A percentile compares a stretch with the other conserved stretches of the same genome.
Evolutionary conservation across 2,888 invertebrate genomes (phyloP).

Genomic region (Mimumesa dahlbomi): DNA sequence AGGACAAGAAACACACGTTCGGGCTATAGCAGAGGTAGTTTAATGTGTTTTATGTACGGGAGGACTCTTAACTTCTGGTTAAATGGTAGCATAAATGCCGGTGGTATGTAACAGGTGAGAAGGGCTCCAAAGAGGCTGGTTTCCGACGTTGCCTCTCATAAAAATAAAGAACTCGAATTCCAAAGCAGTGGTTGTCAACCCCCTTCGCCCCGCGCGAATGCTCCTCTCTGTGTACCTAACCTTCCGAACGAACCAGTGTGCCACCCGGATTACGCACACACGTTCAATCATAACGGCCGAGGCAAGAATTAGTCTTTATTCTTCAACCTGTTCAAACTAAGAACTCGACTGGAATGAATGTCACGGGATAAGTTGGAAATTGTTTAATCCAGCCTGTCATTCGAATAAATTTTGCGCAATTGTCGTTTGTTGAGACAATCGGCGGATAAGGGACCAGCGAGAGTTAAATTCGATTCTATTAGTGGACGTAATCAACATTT

Average conservation of each 20-base stretch:
- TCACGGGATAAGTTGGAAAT: too few species aligned
- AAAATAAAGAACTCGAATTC: conserved; percentile 77
- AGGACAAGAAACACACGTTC: conserved; percentile 27
- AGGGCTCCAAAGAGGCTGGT: conserved; percentile 69
- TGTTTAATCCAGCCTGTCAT: too few species aligned
- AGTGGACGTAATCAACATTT: not conserved
- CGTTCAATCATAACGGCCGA: not conserved
- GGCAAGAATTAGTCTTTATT: not conserved
- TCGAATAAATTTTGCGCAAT: too few species aligned
- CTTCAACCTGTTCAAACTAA: not conserved
- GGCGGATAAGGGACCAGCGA: too few species aligned
- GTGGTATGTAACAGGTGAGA: conserved; percentile 74
- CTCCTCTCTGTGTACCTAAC: conserved; percentile 24
- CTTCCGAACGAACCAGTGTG: conserved; percentile 43
- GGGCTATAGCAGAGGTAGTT: conserved; percentile 31
- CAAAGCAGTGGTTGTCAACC: conserved; percentile 76
- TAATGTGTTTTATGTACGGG: conserved; percentile 51
- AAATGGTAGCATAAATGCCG: conserved; percentile 64
- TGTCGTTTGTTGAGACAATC: not conserved
- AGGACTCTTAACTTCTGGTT: conserved; percentile 61
- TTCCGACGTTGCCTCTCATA: conserved; percentile 71
- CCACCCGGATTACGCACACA: conserved; percentile 45
- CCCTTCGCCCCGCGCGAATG: conserved; percentile 23
- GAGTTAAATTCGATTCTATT: not conserved
- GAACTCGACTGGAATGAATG: not conserved